Evolutionary conservation across 92 coral and sea anemone species (phyloP).

Genomic region (Phenganax subtilis): DNA sequence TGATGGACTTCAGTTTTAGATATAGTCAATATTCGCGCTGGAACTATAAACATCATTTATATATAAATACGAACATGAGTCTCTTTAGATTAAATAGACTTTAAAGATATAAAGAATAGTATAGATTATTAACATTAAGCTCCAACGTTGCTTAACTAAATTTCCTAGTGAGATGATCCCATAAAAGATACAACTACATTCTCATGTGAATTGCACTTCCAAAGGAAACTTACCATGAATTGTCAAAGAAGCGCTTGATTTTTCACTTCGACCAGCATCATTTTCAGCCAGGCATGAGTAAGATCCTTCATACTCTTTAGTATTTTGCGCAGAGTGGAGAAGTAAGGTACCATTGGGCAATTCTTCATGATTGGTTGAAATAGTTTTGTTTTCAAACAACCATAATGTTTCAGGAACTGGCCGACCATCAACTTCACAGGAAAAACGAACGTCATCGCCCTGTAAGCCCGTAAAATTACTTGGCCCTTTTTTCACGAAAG

Average conservation of each 20-base stretch:
- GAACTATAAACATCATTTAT: slow-evolving; percentile 10
- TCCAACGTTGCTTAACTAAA: background rate
- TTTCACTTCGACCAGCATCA: slow-evolving; percentile 42
- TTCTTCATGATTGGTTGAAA: slow-evolving; percentile 5
- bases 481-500: slow-evolving; percentile 22
- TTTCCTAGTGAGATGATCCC: background rate
- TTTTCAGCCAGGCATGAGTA: slow-evolving; percentile 48
- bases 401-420: slow-evolving; percentile 39
- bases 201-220: background rate
- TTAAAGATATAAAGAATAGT: no score
- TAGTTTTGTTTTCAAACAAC: slow-evolving; percentile 29
- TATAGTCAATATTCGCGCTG: slow-evolving; percentile 1
- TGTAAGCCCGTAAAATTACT: slow-evolving; percentile 18
- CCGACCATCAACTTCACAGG: slow-evolving; percentile 40
- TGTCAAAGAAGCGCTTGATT: slow-evolving; percentile 1
- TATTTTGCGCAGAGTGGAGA: slow-evolving; percentile 33
- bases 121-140: no score
- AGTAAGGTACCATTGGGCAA: slow-evolving; percentile 27
- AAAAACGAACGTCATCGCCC: slow-evolving; percentile 25
- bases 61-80: background rate
- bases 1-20: slow-evolving; percentile 23
- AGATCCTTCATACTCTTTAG: slow-evolving; percentile 38
- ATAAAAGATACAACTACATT: background rate
- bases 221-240: slow-evolving; percentile 27
- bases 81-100: no score